Evolutionary conservation across 2,888 invertebrate genomes (phyloP).

Genomic region (Drosophila eohydei): DNA sequence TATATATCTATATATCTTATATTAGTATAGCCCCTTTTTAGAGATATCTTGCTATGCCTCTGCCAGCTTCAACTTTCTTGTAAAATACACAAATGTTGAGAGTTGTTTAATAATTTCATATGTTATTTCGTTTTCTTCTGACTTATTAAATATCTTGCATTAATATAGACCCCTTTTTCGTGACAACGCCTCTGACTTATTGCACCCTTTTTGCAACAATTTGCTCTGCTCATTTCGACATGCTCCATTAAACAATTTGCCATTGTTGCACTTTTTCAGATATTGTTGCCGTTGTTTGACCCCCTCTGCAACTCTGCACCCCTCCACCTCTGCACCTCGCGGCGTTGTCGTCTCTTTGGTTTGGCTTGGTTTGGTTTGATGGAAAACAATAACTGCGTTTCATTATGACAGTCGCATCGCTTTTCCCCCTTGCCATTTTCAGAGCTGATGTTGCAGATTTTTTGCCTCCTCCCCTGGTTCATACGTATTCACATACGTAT

Average conservation of each 20-base stretch:
- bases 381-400: slow-evolving; percentile 60
- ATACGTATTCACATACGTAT: background rate
- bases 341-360: slow-evolving; percentile 30
- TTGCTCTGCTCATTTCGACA: slow-evolving; percentile 62
- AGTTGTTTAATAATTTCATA: background rate
- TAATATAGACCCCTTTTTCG: background rate
- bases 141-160: background rate
- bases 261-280: slow-evolving; percentile 70
- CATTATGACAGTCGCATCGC: slow-evolving; percentile 48
- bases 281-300: slow-evolving; percentile 17
- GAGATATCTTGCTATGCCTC: background rate
- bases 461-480: slow-evolving; percentile 4
- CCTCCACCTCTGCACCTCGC: slow-evolving; percentile 7
- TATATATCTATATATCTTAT: background rate
- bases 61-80: background rate
- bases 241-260: slow-evolving; percentile 77
- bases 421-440: slow-evolving; percentile 20
- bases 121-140: background rate
- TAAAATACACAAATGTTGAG: too few relatives aligned
- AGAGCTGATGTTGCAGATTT: slow-evolving; percentile 56
- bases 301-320: slow-evolving; percentile 1
- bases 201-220: slow-evolving; percentile 63
- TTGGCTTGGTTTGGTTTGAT: slow-evolving; percentile 64
- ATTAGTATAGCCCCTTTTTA: background rate
- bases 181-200: slow-evolving; percentile 32